phyloP scores from a whole-genome alignment of 2,113 vertebrate species.

The Cyanoderma ruficeps region DNA sequence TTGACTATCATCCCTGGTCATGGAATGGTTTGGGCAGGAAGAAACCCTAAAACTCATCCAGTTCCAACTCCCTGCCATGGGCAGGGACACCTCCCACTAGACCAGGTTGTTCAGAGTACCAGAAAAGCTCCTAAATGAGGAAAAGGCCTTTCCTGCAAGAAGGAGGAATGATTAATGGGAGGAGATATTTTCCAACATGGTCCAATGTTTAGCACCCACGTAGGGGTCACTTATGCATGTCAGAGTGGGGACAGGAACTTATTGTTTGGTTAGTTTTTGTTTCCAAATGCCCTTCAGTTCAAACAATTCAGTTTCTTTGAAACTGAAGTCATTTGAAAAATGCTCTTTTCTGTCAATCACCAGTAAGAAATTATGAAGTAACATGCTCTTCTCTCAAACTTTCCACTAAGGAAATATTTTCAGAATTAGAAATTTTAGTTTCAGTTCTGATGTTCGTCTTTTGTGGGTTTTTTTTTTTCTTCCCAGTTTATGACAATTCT shows the following conservation, averaged over 20 bases:
- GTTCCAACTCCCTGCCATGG: background rate
- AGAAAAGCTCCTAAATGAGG: background rate
- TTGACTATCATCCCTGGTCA: background rate
- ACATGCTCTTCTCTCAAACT: background rate
- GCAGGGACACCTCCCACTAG: background rate
- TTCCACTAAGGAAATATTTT: background rate
- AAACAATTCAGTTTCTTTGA: background rate
- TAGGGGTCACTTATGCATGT: background rate
- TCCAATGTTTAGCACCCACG: rapidly evolving
- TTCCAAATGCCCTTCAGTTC: background rate
- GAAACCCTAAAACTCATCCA: background rate
- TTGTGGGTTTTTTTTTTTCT: background rate
- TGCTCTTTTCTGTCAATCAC: background rate
- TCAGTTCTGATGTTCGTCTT: background rate
- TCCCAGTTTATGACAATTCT: background rate
- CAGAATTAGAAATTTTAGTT: background rate
- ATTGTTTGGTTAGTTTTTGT: background rate
- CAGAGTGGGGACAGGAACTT: background rate
- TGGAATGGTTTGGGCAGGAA: background rate
- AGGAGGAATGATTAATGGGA: rapidly evolving
- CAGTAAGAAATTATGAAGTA: background rate
- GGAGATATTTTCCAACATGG: background rate
- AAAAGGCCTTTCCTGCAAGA: background rate
- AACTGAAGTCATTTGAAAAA: background rate
- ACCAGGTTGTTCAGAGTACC: background rate